phyloP scores from a whole-genome alignment of 2,888 invertebrate genomes.

The Aphelenchoides bicaudatus region DNA sequence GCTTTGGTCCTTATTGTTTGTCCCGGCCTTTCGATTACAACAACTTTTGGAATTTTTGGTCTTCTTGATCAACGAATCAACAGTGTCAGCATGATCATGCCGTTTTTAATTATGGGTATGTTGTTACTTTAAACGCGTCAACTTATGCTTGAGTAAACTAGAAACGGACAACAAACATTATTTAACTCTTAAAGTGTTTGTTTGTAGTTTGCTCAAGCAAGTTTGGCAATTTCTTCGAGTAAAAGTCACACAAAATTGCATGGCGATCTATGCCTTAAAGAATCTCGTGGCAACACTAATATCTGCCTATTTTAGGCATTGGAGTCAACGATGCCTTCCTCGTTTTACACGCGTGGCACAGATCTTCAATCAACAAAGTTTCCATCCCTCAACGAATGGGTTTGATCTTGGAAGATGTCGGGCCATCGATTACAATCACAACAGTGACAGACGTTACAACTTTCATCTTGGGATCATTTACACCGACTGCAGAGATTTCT shows the following conservation, averaged over 20 bases:
- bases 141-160: no score
- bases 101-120: conserved; percentile 59
- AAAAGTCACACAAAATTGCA: no score
- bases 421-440: conserved; percentile 60
- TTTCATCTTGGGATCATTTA: conserved; percentile 53
- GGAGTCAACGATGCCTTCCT: conserved; percentile 59
- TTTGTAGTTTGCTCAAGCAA: no score
- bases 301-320: no score
- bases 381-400: conserved; percentile 28
- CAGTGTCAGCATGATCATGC: conserved; percentile 56
- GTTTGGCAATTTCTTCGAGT: no score
- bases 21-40: conserved; percentile 49
- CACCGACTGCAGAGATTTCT: conserved; percentile 58
- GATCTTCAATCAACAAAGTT: conserved; percentile 24
- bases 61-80: conserved; percentile 50
- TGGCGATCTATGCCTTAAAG: no score
- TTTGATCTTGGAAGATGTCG: conserved; percentile 44
- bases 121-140: no score
- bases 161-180: conserved; percentile 2
- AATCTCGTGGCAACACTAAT: no score
- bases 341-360: conserved; percentile 50
- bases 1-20: conserved; percentile 47
- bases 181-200: neutral
- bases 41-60: conserved; percentile 51
- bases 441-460: conserved; percentile 58